Evolutionary conservation across 2,113 vertebrate species (phyloP).

Genomic region (Ranitomeya imitator): DNA sequence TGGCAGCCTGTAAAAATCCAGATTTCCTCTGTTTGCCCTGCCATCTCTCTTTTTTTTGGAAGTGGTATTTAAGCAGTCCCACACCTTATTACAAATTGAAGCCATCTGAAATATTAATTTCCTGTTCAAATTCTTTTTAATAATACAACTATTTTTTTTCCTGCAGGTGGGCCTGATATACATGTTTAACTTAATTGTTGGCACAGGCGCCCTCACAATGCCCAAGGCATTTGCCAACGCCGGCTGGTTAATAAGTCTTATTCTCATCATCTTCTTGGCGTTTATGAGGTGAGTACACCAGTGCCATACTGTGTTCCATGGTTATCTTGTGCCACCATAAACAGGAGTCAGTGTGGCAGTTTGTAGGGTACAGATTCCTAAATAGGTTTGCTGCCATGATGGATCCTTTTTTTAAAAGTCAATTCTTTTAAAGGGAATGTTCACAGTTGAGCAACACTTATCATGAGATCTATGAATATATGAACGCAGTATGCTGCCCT

Average conservation of each 20-base stretch:
- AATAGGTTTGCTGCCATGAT: too few species aligned
- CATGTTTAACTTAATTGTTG: slow-evolving; percentile 98
- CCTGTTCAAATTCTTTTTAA: not conserved
- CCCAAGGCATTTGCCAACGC: slow-evolving; percentile 91
- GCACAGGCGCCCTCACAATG: slow-evolving; percentile 96
- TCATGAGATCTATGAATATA: too few species aligned
- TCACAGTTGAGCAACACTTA: too few species aligned
- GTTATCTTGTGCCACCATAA: not conserved
- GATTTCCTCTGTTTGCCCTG: too few species aligned
- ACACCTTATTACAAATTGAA: too few species aligned
- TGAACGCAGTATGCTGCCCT: too few species aligned
- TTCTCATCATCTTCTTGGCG: slow-evolving; percentile 85
- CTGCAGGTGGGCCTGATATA: slow-evolving; percentile 95
- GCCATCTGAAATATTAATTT: not conserved
- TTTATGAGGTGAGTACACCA: slow-evolving; percentile 89
- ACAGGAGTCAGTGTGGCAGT: not conserved
- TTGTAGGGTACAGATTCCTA: not conserved
- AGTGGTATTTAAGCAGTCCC: too few species aligned
- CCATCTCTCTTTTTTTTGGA: too few species aligned
- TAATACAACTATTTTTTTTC: not conserved
- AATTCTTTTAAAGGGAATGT: too few species aligned
- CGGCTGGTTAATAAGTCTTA: slow-evolving; percentile 90
- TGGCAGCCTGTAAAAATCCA: too few species aligned
- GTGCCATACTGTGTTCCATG: not conserved
- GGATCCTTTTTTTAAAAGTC: too few species aligned